These are phyloP conservation scores for Lordiphosa clarofinis DNA, from an alignment of 1,140 invertebrate species.

Conservation along the genomic window DNA sequence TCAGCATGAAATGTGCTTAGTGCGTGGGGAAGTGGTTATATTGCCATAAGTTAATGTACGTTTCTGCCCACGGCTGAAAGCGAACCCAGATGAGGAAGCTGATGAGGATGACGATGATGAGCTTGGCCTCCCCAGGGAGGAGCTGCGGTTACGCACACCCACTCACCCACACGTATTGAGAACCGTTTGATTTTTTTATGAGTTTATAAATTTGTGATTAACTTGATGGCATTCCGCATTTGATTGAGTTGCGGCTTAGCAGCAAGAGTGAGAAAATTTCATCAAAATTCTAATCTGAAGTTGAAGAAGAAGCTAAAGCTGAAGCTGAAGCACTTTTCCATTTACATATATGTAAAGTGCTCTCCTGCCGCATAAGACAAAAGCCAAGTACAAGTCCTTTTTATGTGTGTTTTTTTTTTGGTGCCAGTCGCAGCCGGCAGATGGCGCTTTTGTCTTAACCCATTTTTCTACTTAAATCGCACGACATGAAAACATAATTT, in stretches of 20 bases:
- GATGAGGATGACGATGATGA: slow-evolving; percentile 21
- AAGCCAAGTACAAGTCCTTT: slow-evolving; percentile 11
- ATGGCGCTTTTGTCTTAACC: slow-evolving; percentile 57
- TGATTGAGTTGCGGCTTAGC: slow-evolving; percentile 39
- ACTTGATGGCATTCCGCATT: slow-evolving; percentile 35
- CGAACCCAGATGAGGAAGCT: neutral
- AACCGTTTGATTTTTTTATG: slow-evolving; percentile 77
- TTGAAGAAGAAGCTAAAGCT: neutral
- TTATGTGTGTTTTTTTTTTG: slow-evolving; percentile 4
- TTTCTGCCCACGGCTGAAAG: slow-evolving; percentile 26
- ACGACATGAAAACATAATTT: slow-evolving; percentile 76
- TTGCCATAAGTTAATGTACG: slow-evolving; percentile 50
- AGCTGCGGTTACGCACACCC: neutral
- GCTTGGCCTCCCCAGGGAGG: slow-evolving; percentile 1
- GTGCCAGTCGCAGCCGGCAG: slow-evolving; percentile 27
- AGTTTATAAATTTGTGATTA: slow-evolving; percentile 77
- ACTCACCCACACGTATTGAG: slow-evolving; percentile 64
- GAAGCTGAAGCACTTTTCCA: slow-evolving; percentile 17
- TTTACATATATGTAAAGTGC: slow-evolving; percentile 40
- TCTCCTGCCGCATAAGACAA: slow-evolving; percentile 32
- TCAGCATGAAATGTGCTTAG: slow-evolving; percentile 71
- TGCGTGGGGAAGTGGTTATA: slow-evolving; percentile 31
- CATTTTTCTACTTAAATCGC: slow-evolving; percentile 61
- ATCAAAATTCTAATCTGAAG: slow-evolving; percentile 3
- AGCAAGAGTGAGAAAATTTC: slow-evolving; percentile 5